A percentile compares a stretch with the other conserved stretches of the same genome.
Evolutionary conservation across 2,797 vertebrate genomes (phyloP).

Genomic region (Chelon labrosus): DNA sequence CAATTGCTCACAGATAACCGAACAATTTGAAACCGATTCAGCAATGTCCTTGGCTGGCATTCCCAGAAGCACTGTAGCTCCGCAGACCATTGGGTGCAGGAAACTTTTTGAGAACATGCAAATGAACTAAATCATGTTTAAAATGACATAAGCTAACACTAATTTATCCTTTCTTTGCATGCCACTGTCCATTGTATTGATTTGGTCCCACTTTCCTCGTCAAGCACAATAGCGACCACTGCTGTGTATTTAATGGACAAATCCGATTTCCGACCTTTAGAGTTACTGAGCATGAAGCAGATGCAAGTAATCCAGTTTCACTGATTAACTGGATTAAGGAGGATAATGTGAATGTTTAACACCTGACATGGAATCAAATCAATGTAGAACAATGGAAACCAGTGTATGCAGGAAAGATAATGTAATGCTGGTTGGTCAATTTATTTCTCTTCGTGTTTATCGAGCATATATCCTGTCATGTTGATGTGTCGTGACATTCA

Average conservation of each 20-base stretch:
- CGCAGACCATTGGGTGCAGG: constrained; percentile 21
- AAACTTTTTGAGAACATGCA: constrained; percentile 17
- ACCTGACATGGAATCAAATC: constrained; percentile 19
- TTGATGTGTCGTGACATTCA: neutral
- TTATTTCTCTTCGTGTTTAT: neutral
- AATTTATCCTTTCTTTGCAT: constrained; percentile 1
- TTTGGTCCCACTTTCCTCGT: neutral
- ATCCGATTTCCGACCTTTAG: neutral
- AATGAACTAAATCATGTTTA: constrained; percentile 17
- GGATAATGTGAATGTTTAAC: neutral
- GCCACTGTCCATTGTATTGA: neutral
- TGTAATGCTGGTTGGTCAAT: neutral
- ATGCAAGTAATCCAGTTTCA: neutral
- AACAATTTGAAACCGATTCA: constrained; percentile 17
- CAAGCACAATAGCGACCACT: neutral
- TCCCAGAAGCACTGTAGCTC: constrained; percentile 51
- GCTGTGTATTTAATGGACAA: neutral
- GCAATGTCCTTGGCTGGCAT: constrained; percentile 26
- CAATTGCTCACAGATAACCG: constrained; percentile 23
- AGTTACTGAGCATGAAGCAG: neutral
- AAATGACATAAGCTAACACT: constrained; percentile 1
- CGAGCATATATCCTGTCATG: neutral
- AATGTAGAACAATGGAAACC: neutral
- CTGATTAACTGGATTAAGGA: neutral
- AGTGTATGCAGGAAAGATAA: neutral